Evolutionary conservation across 2,888 invertebrate species (phyloP), one percentile per base, ranked within the genome.

Genomic region (Hartigia nigra): DNA sequence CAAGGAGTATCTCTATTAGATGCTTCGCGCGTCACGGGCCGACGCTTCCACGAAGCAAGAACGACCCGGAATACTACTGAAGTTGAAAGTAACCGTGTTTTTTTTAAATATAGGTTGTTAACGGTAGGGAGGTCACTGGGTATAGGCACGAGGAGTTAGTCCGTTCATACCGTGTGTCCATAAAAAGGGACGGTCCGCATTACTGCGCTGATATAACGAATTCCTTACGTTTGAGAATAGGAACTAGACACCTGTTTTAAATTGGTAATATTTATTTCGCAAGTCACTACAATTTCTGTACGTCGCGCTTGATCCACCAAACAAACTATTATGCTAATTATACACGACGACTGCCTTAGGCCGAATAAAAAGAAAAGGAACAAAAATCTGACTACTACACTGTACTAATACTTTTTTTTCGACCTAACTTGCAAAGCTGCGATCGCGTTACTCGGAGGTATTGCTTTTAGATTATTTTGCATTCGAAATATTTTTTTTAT

Each of bases 51-150:
- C 11, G 72, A 72, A 23, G 78, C 75, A 55, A 55, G 74, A 80
- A 78, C 77, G 37, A 9, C 31, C 78, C 76, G 80, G 76, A 78
- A 78, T 35, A 72, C 34, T 75, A 70, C 69, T 74, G 79, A 83
- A 83, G 82, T 79, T 77, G 82, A 82, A 79, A 82, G 81, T 82
- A 74, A 78, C 75, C 76, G 75, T 74, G 78, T 81, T 77, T 70
- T 78, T 81, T 39, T 76, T 23, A 70, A 69, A 72, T 37, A 55
- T 72, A 74, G n/a, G 77, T 80, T 74, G 70, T 75, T 78, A 78
- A 69, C 78, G 78, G 76, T 69, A 74, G 77, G 70, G 69, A 74
- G 83, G 83, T 83, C 82, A 83, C 81, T 83, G 80, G 82, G 83
- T 81, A 81, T 81, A 79, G 82, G 81, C 77, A 77, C 69, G 76